Evolutionary conservation across 2,113 vertebrate genomes (phyloP), one percentile per base, ranked within the genome.

Genomic region (Nannospalax galili): DNA sequence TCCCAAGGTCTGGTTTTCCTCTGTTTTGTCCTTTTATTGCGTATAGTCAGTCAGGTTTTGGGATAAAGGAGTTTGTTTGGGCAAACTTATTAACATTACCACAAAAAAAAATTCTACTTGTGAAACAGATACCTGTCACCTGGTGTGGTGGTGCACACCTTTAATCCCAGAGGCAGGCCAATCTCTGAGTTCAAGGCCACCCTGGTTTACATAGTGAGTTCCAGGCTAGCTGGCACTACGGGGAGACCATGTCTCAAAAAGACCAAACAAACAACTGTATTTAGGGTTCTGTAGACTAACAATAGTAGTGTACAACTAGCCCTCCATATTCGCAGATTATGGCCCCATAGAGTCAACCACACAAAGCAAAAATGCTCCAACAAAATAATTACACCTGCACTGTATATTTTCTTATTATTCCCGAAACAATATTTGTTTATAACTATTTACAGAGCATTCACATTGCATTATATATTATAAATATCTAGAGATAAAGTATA

Each of bases 11-110:
- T 79, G 10, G 12, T 90, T 88, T 90, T 75, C 79, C 12, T 81
- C 40, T 92, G 48, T 88, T 91, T 92, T 48, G 42, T 20, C 26
- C 3, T 82, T 69, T 28, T 24, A 0, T 74, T 75, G 77, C 24
- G n/a, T 84, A 62, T 95, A 40, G 17, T 81, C 24, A 77, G 15
- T 75, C 64, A 22, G 77, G 7, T 48, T 95, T 87, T 32, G 40
- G 58, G n/a, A 15, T 94, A 45, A 81, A 92, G 74, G n/a, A n/a
- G n/a, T n/a, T n/a, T n/a, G n/a, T 94, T 88, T 89, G 45, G 75
- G 35, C 30, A 82, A 89, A 72, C 52, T 58, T 87, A 24, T 92
- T 70, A 84, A 79, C 6, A 80, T 12, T 15, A 74, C 28, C 60
- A 62, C 52, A 72, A 77, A 94, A 79, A 58, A 78, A 81, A 89